Percentiles rank a stretch among this genome's conserved stretches.
Conservation (phyloP, 2,888 invertebrate species). For the Didymodactylos carnosus region DNA sequence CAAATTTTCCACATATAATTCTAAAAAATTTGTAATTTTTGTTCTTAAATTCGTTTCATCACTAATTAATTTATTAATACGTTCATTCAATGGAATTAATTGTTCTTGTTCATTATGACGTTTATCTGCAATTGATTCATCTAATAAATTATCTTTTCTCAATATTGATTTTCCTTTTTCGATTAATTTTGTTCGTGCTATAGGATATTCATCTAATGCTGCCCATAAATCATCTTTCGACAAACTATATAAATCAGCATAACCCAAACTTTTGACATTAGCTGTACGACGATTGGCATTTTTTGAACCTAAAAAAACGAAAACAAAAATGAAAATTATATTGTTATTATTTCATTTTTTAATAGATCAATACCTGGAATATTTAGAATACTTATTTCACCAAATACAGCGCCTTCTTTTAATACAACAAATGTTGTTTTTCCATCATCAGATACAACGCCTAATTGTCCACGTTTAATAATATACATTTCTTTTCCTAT, state of each 20-base stretch:
- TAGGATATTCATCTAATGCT: constrained; percentile 22
- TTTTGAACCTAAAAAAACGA: constrained; percentile 41
- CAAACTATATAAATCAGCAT: constrained; percentile 73
- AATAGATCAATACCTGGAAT: constrained; percentile 65
- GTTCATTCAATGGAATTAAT: not conserved
- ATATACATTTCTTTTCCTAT: constrained; percentile 97
- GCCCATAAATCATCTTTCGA: constrained; percentile 45
- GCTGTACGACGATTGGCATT: constrained; percentile 82
- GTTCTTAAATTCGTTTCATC: not conserved
- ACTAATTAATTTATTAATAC: not conserved
- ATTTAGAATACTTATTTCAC: constrained; percentile 71
- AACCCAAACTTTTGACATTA: constrained; percentile 54
- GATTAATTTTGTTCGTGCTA: constrained; percentile 16
- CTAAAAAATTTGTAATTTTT: not conserved
- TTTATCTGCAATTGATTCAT: constrained; percentile 33
- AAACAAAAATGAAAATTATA: not conserved
- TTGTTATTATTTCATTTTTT: too few species aligned
- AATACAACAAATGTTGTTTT: constrained; percentile 59
- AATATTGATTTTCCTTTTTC: constrained; percentile 39
- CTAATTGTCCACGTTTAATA: constrained; percentile 66
- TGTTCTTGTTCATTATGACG: not conserved
- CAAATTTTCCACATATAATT: not conserved
- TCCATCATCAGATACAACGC: constrained; percentile 74
- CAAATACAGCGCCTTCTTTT: constrained; percentile 78
- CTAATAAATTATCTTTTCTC: constrained; percentile 36